These are phyloP conservation scores for Cristatella mucedo DNA, from an alignment of 2,888 invertebrate genomes.

Conservation along the genomic window DNA sequence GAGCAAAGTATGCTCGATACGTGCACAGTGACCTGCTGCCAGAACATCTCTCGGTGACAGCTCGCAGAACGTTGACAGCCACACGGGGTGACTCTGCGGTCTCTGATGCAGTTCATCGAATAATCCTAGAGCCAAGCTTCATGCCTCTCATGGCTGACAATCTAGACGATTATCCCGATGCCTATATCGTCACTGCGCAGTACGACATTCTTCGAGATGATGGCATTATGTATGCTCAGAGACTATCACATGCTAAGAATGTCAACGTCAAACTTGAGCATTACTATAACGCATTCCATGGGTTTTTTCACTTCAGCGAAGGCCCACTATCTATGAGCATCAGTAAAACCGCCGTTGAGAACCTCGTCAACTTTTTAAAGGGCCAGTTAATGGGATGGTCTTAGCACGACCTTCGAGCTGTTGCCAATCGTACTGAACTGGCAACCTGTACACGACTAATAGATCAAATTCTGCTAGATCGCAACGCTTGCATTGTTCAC, in stretches of 20 bases:
- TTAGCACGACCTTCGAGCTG: no score
- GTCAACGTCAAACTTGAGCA: background rate
- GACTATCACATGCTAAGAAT: background rate
- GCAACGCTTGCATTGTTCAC: no score
- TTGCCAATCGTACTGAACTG: no score
- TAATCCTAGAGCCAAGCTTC: slow-evolving; percentile 24
- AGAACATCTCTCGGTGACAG: no score
- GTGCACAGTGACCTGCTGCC: slow-evolving; percentile 8
- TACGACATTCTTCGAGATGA: slow-evolving; percentile 39
- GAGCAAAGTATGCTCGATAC: slow-evolving; percentile 14
- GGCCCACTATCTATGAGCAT: no score
- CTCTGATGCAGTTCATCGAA: slow-evolving; percentile 15
- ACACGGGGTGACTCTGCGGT: no score
- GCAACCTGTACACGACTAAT: no score
- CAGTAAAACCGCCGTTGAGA: no score
- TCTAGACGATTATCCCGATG: slow-evolving; percentile 23
- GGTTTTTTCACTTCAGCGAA: slow-evolving; percentile 16
- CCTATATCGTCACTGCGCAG: slow-evolving; percentile 35
- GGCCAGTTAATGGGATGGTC: no score
- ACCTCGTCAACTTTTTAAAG: no score
- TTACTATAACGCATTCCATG: slow-evolving; percentile 3
- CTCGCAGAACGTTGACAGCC: no score
- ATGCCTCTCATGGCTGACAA: slow-evolving; percentile 30
- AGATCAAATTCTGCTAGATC: no score
- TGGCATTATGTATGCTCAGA: slow-evolving; percentile 29